phyloP scores from a whole-genome alignment of 2,888 invertebrate genomes.

The Microctonus hyperodae region DNA sequence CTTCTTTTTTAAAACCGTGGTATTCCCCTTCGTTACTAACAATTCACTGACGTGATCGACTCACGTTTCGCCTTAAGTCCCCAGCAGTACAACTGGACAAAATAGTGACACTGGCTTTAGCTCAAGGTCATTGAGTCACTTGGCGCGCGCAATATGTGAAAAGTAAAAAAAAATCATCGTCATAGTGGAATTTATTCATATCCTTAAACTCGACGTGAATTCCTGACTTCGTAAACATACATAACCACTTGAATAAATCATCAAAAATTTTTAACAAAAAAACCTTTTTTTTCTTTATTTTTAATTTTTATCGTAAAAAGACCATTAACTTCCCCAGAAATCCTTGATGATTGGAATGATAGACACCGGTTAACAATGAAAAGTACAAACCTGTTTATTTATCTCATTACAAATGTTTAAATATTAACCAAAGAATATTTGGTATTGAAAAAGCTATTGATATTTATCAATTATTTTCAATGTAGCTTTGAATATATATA shows the following conservation, averaged over 20 bases:
- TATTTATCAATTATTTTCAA: neutral
- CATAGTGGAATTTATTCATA: neutral
- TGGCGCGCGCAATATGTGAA: neutral
- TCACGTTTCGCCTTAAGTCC: neutral
- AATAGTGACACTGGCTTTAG: conserved; percentile 22
- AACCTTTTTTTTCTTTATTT: too few relatives aligned
- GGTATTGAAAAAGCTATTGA: neutral
- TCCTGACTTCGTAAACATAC: neutral
- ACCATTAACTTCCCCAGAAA: neutral
- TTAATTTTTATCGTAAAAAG: neutral
- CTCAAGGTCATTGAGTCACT: conserved; percentile 29
- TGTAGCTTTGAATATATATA: neutral
- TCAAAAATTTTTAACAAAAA: too few relatives aligned
- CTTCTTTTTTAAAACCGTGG: conserved; percentile 18
- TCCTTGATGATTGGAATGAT: neutral
- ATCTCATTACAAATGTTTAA: conserved; percentile 6
- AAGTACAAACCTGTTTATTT: conserved; percentile 38
- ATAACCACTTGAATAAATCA: neutral
- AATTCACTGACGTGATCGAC: conserved; percentile 8
- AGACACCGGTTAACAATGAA: conserved; percentile 26
- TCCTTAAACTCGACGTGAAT: neutral
- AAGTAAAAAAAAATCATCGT: neutral
- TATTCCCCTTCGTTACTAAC: conserved; percentile 11
- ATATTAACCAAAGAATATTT: conserved; percentile 23
- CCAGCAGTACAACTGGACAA: conserved; percentile 1